Conservation (phyloP, 2,113 vertebrate genomes). For the Cyprinodon tularosa region DNA sequence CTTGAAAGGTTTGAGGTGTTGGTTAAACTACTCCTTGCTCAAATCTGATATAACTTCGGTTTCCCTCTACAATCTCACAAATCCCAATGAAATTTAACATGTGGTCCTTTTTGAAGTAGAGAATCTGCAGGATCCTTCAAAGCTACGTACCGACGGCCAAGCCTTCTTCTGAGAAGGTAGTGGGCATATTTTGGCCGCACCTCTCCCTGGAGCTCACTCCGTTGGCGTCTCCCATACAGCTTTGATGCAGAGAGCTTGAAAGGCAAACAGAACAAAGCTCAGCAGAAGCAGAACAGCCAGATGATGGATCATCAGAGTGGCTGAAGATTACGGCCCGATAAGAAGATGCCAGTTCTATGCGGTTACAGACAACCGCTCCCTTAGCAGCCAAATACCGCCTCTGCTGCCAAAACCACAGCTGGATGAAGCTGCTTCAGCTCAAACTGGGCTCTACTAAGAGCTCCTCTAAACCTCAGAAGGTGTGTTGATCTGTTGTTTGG, state of each 20-base stretch:
- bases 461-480: slow-evolving; percentile 14
- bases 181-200: slow-evolving; percentile 10
- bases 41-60: background rate
- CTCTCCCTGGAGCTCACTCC: slow-evolving; percentile 11
- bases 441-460: slow-evolving; percentile 31
- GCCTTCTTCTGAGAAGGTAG: background rate
- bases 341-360: slow-evolving; percentile 26
- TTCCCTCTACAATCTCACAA: background rate
- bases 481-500: slow-evolving; percentile 40
- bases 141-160: background rate
- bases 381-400: slow-evolving; percentile 5
- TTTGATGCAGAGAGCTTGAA: slow-evolving; percentile 63
- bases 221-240: slow-evolving; percentile 39
- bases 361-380: slow-evolving; percentile 45
- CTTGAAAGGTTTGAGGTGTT: background rate
- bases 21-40: background rate
- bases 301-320: slow-evolving; percentile 36
- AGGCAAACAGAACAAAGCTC: slow-evolving; percentile 56
- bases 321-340: slow-evolving; percentile 63
- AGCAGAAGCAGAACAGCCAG: slow-evolving; percentile 52
- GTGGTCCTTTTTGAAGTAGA: background rate
- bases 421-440: slow-evolving; percentile 2
- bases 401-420: slow-evolving; percentile 4
- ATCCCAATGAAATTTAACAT: background rate
- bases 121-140: background rate